Evolutionary conservation across 1,140 invertebrate species (phyloP).

Genomic region (Berghia stephanieae): DNA sequence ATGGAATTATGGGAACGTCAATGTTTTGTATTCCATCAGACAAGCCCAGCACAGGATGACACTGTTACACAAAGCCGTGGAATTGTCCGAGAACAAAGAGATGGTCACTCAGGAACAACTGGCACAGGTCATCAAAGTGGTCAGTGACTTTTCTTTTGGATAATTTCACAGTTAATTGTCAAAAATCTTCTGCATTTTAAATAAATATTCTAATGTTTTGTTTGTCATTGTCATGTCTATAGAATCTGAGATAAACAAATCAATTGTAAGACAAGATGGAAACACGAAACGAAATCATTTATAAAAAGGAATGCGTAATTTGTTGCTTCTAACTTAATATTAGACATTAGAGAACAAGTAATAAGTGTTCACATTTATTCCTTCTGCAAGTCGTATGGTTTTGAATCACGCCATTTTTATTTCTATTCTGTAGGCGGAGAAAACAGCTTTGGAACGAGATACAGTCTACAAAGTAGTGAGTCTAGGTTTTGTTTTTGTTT

Average conservation of each 20-base stretch:
- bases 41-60: conserved; percentile 55
- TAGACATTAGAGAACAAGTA: too few relatives aligned
- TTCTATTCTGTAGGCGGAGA: conserved; percentile 54
- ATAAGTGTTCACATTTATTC: too few relatives aligned
- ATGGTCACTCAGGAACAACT: conserved; percentile 55
- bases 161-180: background rate
- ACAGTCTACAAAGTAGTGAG: conserved; percentile 61
- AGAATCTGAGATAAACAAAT: too few relatives aligned
- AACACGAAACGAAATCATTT: too few relatives aligned
- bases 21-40: conserved; percentile 36
- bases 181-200: background rate
- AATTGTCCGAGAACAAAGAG: conserved; percentile 59
- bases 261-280: too few relatives aligned
- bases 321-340: too few relatives aligned
- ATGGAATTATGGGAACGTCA: too few relatives aligned
- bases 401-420: too few relatives aligned
- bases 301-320: too few relatives aligned
- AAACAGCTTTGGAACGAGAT: conserved; percentile 58
- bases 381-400: too few relatives aligned
- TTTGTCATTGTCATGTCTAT: too few relatives aligned
- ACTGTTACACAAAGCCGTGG: conserved; percentile 55
- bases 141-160: conserved; percentile 46
- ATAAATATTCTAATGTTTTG: too few relatives aligned
- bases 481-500: conserved; percentile 1
- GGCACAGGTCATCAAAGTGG: conserved; percentile 57